A percentile compares a stretch with the other conserved stretches of the same genome.
Evolutionary conservation across 2,888 invertebrate genomes (phyloP).

Genomic region (Rotaria macrura): DNA sequence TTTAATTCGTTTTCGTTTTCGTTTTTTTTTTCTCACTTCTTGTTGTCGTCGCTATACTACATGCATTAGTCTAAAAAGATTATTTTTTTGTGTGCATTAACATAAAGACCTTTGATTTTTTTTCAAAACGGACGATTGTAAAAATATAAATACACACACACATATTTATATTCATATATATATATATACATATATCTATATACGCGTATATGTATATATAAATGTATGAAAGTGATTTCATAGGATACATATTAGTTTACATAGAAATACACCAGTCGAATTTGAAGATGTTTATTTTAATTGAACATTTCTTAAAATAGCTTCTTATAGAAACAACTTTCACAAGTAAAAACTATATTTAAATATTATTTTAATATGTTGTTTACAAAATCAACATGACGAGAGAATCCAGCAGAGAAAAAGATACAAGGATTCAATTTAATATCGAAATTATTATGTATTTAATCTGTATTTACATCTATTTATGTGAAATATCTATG

Average conservation of each 20-base stretch:
- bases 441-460: not conserved
- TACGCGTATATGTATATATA: too few species aligned
- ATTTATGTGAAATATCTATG: not conserved
- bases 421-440: not conserved
- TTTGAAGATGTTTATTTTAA: not conserved
- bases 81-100: not conserved
- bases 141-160: not conserved
- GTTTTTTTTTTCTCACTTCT: not conserved
- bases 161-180: too few species aligned
- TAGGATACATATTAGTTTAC: not conserved
- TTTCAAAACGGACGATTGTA: constrained; percentile 4
- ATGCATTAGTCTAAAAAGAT: not conserved
- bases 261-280: not conserved
- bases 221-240: not conserved
- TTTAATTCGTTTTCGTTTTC: not conserved
- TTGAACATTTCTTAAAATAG: not conserved
- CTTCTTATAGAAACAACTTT: too few species aligned
- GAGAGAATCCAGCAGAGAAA: too few species aligned
- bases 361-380: too few species aligned
- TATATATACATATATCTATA: too few species aligned
- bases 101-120: not conserved
- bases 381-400: too few species aligned
- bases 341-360: too few species aligned
- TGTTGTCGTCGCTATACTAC: constrained; percentile 8
- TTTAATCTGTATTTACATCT: not conserved